Percentiles rank a stretch among this genome's conserved stretches.
phyloP scores from a whole-genome alignment of 1,140 invertebrate species.

The Scaptomyza montana region DNA sequence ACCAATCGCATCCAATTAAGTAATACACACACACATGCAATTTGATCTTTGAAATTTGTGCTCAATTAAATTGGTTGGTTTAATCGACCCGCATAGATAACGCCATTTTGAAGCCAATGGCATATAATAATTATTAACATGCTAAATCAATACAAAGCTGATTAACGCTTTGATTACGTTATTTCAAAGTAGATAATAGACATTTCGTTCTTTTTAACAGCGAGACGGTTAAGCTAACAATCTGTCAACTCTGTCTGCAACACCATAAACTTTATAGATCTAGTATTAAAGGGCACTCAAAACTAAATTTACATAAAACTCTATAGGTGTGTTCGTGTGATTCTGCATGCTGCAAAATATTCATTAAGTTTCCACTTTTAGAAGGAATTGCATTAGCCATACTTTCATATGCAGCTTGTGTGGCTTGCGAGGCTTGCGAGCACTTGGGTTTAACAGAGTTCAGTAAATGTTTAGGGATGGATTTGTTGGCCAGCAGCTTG shows the following conservation, averaged over 20 bases:
- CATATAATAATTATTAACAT: background rate
- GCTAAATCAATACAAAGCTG: too few species aligned
- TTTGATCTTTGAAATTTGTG: constrained; percentile 4
- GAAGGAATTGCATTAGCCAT: constrained; percentile 50
- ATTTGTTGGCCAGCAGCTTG: constrained; percentile 25
- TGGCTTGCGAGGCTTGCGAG: constrained; percentile 27
- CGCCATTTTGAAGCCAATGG: constrained; percentile 56
- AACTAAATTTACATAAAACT: background rate
- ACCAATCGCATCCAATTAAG: constrained; percentile 68
- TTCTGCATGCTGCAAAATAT: constrained; percentile 25
- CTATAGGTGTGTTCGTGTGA: background rate
- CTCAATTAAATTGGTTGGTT: constrained; percentile 64
- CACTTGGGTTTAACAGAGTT: background rate
- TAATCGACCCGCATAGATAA: constrained; percentile 66
- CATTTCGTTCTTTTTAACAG: background rate
- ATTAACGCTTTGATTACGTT: background rate
- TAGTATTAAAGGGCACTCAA: background rate
- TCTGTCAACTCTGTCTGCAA: background rate
- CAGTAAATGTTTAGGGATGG: background rate
- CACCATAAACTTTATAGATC: too few species aligned
- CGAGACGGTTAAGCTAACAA: too few species aligned
- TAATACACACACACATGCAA: constrained; percentile 25
- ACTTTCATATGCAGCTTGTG: constrained; percentile 35
- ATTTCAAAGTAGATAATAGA: too few species aligned
- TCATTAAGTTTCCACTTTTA: constrained; percentile 48